Evolutionary conservation across 1,140 invertebrate genomes (phyloP).

Genomic region (Meloidogyne chitwoodi): DNA sequence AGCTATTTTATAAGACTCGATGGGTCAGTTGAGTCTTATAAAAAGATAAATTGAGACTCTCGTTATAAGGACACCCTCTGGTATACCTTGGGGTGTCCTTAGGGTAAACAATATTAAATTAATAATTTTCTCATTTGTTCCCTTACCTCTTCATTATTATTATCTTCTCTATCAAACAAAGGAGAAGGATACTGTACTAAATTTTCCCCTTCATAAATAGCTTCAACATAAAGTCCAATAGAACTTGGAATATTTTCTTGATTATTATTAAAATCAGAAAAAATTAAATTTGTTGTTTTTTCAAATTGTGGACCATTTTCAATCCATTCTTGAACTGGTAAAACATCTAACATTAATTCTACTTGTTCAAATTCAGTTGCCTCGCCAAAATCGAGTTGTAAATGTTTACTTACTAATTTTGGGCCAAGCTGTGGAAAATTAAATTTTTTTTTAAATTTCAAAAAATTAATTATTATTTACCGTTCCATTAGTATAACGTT

Average conservation of each 20-base stretch:
- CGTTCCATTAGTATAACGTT: conserved; percentile 45
- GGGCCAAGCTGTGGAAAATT: neutral
- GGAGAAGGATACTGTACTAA: conserved; percentile 32
- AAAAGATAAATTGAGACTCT: too few species aligned
- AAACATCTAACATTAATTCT: neutral
- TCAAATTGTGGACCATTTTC: conserved; percentile 20
- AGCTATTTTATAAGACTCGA: too few species aligned
- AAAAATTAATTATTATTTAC: conserved; percentile 19
- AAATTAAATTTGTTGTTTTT: neutral
- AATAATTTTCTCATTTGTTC: too few species aligned
- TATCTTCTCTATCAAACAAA: neutral
- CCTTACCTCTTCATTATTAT: neutral
- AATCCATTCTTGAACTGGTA: conserved; percentile 6
- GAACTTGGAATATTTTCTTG: neutral
- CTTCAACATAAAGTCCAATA: conserved; percentile 45
- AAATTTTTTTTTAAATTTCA: neutral
- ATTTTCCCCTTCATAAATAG: conserved; percentile 44
- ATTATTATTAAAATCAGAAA: neutral
- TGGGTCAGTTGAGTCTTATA: too few species aligned
- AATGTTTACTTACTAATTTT: neutral
- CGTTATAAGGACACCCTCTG: too few species aligned
- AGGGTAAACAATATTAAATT: too few species aligned
- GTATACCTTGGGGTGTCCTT: too few species aligned
- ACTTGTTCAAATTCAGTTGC: neutral
- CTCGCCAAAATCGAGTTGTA: neutral